A percentile compares a stretch with the other conserved stretches of the same genome.
These are phyloP conservation scores for Otis tarda DNA, from an alignment of 2,113 vertebrate genomes.

Conservation along the genomic window DNA sequence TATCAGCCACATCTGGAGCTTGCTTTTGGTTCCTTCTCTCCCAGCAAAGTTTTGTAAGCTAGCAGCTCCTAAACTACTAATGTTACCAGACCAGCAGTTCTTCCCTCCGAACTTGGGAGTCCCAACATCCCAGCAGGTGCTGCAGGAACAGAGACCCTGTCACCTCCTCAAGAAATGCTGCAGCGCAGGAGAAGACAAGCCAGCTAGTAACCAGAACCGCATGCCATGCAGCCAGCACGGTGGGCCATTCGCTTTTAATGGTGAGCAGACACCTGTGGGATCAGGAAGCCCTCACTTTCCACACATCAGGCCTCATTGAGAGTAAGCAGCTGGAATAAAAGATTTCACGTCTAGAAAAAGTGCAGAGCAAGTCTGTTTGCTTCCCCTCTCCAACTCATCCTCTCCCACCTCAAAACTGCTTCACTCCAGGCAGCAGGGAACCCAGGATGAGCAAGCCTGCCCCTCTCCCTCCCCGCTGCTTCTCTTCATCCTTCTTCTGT, in stretches of 20 bases:
- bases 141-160: background rate
- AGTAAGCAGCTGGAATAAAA: background rate
- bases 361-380: background rate
- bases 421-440: background rate
- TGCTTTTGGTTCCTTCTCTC: background rate
- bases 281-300: background rate
- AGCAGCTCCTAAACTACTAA: background rate
- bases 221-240: background rate
- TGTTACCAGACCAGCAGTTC: accelerated
- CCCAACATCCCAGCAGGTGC: background rate
- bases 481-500: background rate
- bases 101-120: background rate
- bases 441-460: background rate
- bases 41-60: background rate
- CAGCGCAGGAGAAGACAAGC: background rate
- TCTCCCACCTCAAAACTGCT: background rate
- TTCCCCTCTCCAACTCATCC: background rate
- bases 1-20: background rate
- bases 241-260: background rate
- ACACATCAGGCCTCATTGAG: background rate
- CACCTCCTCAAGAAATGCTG: background rate
- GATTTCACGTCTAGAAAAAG: background rate
- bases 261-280: background rate
- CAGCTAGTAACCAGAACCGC: background rate
- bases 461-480: background rate